Percentiles rank a stretch among this genome's conserved stretches.
Evolutionary conservation across 2,888 invertebrate genomes (phyloP).

Genomic region (Nebria salina): DNA sequence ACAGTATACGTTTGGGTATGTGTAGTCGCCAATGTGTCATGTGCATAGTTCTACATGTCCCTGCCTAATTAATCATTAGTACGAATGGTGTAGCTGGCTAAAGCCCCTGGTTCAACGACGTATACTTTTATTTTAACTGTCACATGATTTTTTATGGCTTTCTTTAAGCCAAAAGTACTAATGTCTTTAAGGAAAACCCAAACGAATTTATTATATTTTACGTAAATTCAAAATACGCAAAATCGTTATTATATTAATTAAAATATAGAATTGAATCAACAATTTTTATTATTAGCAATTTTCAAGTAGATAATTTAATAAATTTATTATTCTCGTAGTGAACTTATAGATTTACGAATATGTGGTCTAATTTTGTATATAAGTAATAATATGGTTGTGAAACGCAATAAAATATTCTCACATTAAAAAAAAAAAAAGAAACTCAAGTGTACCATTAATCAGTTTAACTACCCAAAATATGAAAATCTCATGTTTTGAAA

Average conservation of each 20-base stretch:
- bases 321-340: background rate
- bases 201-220: background rate
- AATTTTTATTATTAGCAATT: no score
- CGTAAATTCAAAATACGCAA: no score
- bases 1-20: background rate
- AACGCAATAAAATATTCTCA: no score
- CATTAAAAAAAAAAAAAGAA: no score
- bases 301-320: background rate
- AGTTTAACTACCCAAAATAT: background rate
- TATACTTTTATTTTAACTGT: background rate
- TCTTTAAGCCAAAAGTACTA: background rate
- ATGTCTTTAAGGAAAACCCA: background rate
- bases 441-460: background rate
- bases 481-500: background rate
- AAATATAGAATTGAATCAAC: no score
- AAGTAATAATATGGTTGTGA: no score
- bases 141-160: background rate
- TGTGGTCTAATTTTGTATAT: no score
- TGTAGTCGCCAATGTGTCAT: constrained; percentile 57
- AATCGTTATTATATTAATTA: no score
- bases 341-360: no score
- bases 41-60: constrained; percentile 59
- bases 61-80: constrained; percentile 60
- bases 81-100: constrained; percentile 41
- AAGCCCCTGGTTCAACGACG: constrained; percentile 17